Evolutionary conservation across 2,113 vertebrate species (phyloP), one percentile per base, ranked within the genome.

Genomic region (Theropithecus gelada): DNA sequence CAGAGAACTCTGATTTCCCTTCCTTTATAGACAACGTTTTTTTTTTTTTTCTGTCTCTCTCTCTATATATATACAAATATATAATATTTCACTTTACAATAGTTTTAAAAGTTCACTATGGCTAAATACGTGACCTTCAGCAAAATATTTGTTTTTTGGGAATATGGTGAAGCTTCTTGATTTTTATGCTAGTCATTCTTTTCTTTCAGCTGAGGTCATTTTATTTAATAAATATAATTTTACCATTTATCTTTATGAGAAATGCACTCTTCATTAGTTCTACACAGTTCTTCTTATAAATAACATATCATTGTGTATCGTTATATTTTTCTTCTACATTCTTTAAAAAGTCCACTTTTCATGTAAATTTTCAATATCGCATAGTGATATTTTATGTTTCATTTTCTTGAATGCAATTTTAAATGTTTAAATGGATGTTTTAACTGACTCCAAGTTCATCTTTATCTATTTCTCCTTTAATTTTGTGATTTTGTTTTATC

Each of bases 211-310:
- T 55, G 6, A 80, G 4, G 11, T 2, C 1, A 75, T 84, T 92
- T 79, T 68, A 59, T 52, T 79, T 38, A 40, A 55, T 73, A 48
- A 48, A 70, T 38, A 40, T 43, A 13, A 61, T 61, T 64, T 96
- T 76, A 76, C 7, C 18, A 22, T 61, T 76, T 8, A 25, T 87
- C 35, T 89, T 94, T 90, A 87, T 76, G 40, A 90, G 23, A 57
- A 94, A 78, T 70, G 22, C 3, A 73, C 73, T 91, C 4, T 43
- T 48, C 85, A 59, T 57, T 82, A 80, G 1, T 2, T 84, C 10
- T 48, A 23, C 3, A 52, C 40, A 48, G 18, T 70, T 90, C 88
- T 78, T 78, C 57, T 82, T 85, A 61, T 16, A 3, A 52, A 13
- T 61, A 27, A 32, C 4, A 79, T 59, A 20, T 55, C 20, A 76